Evolutionary conservation across 2,113 vertebrate species (phyloP).

Genomic region (Alethe diademata): DNA sequence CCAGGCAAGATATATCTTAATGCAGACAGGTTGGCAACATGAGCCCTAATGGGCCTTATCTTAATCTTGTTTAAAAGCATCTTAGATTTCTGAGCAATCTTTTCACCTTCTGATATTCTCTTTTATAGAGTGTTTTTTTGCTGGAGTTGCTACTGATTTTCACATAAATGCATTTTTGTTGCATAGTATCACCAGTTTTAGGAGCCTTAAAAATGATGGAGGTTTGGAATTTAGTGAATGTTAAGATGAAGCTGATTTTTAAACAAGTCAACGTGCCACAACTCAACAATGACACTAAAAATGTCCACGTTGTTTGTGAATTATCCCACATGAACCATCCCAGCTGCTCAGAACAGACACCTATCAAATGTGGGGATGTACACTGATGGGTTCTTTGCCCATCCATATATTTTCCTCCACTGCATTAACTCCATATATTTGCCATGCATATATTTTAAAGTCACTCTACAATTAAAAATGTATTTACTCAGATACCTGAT

Average conservation of each 20-base stretch:
- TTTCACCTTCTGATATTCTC: conserved; percentile 82
- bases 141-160: conserved; percentile 60
- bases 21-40: conserved; percentile 88
- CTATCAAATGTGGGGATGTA: background rate
- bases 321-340: background rate
- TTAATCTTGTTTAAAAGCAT: conserved; percentile 93
- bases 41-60: conserved; percentile 90
- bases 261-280: background rate
- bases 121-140: conserved; percentile 73
- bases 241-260: background rate
- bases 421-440: background rate
- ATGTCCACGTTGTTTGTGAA: background rate
- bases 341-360: background rate
- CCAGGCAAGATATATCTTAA: conserved; percentile 83
- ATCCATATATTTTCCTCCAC: background rate
- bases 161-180: conserved; percentile 56
- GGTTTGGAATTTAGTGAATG: background rate
- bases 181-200: background rate
- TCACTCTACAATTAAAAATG: background rate
- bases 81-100: conserved; percentile 83
- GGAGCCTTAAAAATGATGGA: background rate
- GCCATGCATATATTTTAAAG: background rate
- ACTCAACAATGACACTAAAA: background rate
- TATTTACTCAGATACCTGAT: background rate
- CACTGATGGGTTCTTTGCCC: background rate